Base-by-base conservation (phyloP, 2,888 invertebrate species). In the Rotaria socialis region DNA sequence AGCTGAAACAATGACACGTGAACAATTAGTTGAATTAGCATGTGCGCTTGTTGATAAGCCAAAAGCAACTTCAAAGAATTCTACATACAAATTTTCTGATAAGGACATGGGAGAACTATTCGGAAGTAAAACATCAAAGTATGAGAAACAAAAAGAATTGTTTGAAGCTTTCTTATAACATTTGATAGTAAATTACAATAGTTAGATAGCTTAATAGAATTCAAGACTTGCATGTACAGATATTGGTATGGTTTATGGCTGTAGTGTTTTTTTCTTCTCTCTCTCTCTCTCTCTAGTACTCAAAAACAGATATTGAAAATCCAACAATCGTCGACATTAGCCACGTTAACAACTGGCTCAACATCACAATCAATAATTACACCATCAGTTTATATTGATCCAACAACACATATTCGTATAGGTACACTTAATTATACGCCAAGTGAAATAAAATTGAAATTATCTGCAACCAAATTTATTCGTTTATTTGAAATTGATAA, bases 401-500 rank as follows among this genome's bases (percentile, higher is more conserved):
- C 43, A 75, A 41, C 75, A 24, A 75, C 75, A 24, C 41, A 43
- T 43, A 41, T 75, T 19, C 75, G 75, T 75, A 75, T 75, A 19
- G 43, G 43, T 75, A 43, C 75, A 75, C 22, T 75, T 19, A 43
- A 43, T 43, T 75, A 43, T 41, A 75, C 75, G 7, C 75, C 41
- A 75, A 41, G 2, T 41, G 75, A 43, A 41, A 75, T 75, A 41
- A 75, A 75, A 75, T 43, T 7, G 3, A 75, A 75, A 24, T 11
- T 75, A 75, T 24, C 19, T 35, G 41, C 24, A 75, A 75, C 43
- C 22, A 75, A 75, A 75, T 75, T 75, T 43, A 43, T 75, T 75
- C 75, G 75, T 75, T 24, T 75, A 43, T 41, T 24, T 43, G 41
- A 75, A 75, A 75, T 75, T 22, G 75, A 75, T 22, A 41, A 75